Evolutionary conservation across 2,113 vertebrate genomes (phyloP), one percentile per base, ranked within the genome.

Genomic region (Picathartes gymnocephalus): DNA sequence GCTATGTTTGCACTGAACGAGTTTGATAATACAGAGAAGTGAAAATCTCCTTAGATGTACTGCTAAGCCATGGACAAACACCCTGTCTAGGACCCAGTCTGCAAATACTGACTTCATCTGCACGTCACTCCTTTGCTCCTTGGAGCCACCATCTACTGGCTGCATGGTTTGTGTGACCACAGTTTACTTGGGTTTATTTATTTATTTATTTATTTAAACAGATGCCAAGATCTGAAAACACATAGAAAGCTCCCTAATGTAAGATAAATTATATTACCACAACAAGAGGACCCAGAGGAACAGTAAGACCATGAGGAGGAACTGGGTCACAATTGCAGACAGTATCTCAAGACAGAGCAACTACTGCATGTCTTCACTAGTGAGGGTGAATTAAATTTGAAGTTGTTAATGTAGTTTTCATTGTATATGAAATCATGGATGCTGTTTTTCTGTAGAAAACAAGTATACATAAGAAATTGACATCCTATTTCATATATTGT

Each of bases 1-100:
- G 16, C n/a, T 60, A 6, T 15, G 12, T 64, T 90, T 91, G n/a
- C 10, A 33, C 4, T 71, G 47, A 64, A 57, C 4, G 14, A 51
- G 11, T 74, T 39, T 0, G 0, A 48, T 15, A 16, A 25, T 8
- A 31, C 4, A 39, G 73, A 57, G 35, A 39, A 68, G 24, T 65
- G 24, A 64, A 70, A 72, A 65, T 79, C 19, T 66, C n/a, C 58
- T 73, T 15, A 66, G 21, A 23, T 39, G 11, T 45, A 14, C 27
- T 56, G 24, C 39, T 79, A 72, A 87, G 13, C 35, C 35, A 19
- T 7, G 23, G n/a, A 66, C 11, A n/a, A 65, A 56, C 14, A 62
- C 3, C 10, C 9, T 44, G 31, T 31, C 28, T 28, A 33, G 70
- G 42, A 40, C 20, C 13, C 30, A 27, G 31, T 56, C 4, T 37